A percentile compares a stretch with the other conserved stretches of the same genome.
phyloP scores from a whole-genome alignment of 2,797 vertebrate genomes.

The Thunnus albacares region DNA sequence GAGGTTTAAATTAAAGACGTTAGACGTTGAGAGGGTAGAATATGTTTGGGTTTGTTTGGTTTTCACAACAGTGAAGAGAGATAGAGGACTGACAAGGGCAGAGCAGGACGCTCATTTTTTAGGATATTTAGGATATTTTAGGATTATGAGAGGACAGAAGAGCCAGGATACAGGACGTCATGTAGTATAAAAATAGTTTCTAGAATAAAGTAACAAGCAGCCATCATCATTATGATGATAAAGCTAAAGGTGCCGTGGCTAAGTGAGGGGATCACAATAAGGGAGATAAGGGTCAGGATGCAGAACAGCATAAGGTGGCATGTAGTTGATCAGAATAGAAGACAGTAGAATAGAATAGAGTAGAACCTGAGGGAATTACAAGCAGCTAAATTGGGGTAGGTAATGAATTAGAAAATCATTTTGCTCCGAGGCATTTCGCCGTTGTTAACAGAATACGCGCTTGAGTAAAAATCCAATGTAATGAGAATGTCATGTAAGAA shows the following conservation, averaged over 20 bases:
- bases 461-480: slow-evolving; percentile 69
- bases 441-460: slow-evolving; percentile 72
- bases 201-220: slow-evolving; percentile 4
- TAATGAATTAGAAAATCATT: slow-evolving; percentile 76
- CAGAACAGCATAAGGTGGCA: not conserved
- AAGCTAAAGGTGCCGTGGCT: not conserved
- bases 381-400: slow-evolving; percentile 45
- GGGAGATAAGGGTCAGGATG: not conserved
- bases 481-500: slow-evolving; percentile 74
- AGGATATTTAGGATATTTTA: not conserved
- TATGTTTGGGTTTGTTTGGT: slow-evolving; percentile 11
- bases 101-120: slow-evolving; percentile 2
- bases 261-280: not conserved
- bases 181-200: not conserved
- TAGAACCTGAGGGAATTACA: slow-evolving; percentile 49
- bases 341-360: slow-evolving; percentile 17
- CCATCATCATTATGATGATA: not conserved
- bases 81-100: not conserved
- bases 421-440: slow-evolving; percentile 70
- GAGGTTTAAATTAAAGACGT: not conserved
- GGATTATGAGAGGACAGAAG: not conserved
- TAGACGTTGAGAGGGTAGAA: not conserved
- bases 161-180: slow-evolving; percentile 7
- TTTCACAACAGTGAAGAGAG: slow-evolving; percentile 23
- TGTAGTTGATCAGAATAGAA: slow-evolving; percentile 31